These are phyloP conservation scores for Microctonus aethiopoides DNA, from an alignment of 2,888 invertebrate species.

Conservation along the genomic window DNA sequence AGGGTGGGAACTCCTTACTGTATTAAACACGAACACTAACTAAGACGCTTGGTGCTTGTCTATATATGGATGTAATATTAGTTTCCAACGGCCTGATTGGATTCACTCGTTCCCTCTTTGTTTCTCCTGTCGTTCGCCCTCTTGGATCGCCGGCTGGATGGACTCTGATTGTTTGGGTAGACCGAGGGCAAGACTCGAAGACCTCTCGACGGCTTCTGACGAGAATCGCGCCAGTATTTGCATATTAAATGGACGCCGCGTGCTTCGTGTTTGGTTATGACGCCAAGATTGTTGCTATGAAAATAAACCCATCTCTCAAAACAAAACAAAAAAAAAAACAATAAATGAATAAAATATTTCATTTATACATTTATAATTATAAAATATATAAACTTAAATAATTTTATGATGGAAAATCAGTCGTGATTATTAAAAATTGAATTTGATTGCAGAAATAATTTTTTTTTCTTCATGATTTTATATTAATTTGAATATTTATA, in stretches of 20 bases:
- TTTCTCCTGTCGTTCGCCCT: constrained; percentile 36
- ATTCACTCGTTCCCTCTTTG: constrained; percentile 35
- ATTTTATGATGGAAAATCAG: too few relatives aligned
- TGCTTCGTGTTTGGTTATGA: constrained; percentile 26
- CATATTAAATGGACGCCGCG: constrained; percentile 36
- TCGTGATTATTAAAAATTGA: too few relatives aligned
- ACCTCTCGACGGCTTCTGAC: constrained; percentile 22
- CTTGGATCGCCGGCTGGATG: constrained; percentile 35
- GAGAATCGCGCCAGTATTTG: constrained; percentile 30
- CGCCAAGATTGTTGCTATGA: constrained; percentile 13
- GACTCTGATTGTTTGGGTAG: constrained; percentile 45
- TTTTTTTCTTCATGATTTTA: too few relatives aligned
- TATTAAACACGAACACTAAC: constrained; percentile 48
- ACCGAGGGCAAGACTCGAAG: constrained; percentile 24
- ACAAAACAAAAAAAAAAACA: too few relatives aligned
- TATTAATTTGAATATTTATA: too few relatives aligned
- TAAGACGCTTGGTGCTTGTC: constrained; percentile 42
- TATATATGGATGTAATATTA: constrained; percentile 45
- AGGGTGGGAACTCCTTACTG: constrained; percentile 38
- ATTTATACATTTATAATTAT: neutral
- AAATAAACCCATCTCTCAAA: neutral
- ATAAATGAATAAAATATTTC: neutral
- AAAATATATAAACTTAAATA: neutral
- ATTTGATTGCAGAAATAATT: constrained; percentile 5
- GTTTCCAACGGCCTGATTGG: constrained; percentile 49